Base-by-base conservation (phyloP, 2,888 invertebrate genomes). In the Cheilosia scutellata region DNA sequence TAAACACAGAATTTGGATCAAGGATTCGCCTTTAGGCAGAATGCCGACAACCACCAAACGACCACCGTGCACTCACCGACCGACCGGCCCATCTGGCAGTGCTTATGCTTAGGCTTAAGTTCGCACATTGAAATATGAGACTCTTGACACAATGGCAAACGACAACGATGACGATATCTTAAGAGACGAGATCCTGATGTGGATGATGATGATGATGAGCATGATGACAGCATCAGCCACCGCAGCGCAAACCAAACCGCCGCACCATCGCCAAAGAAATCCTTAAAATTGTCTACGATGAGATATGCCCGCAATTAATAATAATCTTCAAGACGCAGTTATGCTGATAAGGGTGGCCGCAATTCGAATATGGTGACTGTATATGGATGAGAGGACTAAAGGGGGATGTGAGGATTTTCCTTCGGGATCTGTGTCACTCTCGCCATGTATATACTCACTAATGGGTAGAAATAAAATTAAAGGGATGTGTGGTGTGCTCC, bases 121-220 rank as follows among this genome's bases (percentile, higher is more conserved):
- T 74, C 83, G 71, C 79, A 79, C 83, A 75, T 83, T 83, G 83
- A 78, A 83, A 83, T 75, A 83, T 75, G 74, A 84, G 83, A 84
- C 79, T 74, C 83, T 84, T 84, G 83, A 84, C 83, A 84, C 74
- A 77, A 77, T 77, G 60, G 53, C 77, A 75, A 79, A 75, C 20
- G 37, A 40, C 58, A 37, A 27, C 51, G 74, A 78, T 78, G 79
- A 79, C 79, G 58, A 70, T 49, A 78, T 44, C 76, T 27, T 57
- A 57, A 31, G 62, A 37, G 27, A 42, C 13, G 25, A 33, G 4
- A 44, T 51, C 37, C 55, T 82, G 68, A 63, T 63, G 76, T 42
- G 4, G 51, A 83, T 66, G 60, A 83, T 78, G 72, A 82, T 76
- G 75, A 77, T 25, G 66, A 83, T 68, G 66, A 63, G 62, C 27